Percentiles rank a stretch among this genome's conserved stretches.
phyloP scores from a whole-genome alignment of 1,140 invertebrate species.

The Agrypnia vestita region DNA sequence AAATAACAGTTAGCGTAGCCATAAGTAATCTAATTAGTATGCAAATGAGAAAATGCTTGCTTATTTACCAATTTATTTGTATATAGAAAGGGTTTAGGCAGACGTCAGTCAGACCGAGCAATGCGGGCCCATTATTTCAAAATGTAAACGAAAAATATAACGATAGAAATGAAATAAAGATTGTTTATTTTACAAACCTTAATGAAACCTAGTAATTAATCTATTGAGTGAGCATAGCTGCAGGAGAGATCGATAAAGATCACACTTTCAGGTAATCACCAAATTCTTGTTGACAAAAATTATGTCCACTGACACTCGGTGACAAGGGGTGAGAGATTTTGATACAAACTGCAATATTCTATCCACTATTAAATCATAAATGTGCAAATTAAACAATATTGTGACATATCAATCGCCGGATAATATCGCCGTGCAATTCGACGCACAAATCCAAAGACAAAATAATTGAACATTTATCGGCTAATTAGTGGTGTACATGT shows the following conservation, averaged over 20 bases:
- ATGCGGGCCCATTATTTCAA: not conserved
- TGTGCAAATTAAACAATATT: conserved; percentile 45
- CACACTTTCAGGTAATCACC: conserved; percentile 38
- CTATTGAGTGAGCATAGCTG: conserved; percentile 38
- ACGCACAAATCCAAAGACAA: conserved; percentile 45
- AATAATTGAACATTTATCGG: conserved; percentile 45
- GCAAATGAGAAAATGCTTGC: conserved; percentile 36
- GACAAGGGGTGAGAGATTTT: not conserved
- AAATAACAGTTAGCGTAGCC: conserved; percentile 19
- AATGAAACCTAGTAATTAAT: conserved; percentile 42
- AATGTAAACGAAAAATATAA: not conserved
- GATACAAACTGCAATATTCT: not conserved
- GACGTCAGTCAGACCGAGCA: conserved; percentile 1
- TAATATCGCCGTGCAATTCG: conserved; percentile 43
- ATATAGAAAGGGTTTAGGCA: conserved; percentile 17
- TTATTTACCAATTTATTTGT: conserved; percentile 31
- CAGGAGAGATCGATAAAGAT: conserved; percentile 39
- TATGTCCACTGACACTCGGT: conserved; percentile 12
- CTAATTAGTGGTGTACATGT: conserved; percentile 43
- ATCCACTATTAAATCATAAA: conserved; percentile 43
- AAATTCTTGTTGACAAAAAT: conserved; percentile 24
- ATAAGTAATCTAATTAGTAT: conserved; percentile 38
- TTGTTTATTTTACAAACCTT: conserved; percentile 45
- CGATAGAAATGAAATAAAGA: conserved; percentile 1
- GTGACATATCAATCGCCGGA: conserved; percentile 52